A percentile compares a stretch with the other conserved stretches of the same genome.
phyloP scores from a whole-genome alignment of 2,797 vertebrate species.

The Remorina albescens region DNA sequence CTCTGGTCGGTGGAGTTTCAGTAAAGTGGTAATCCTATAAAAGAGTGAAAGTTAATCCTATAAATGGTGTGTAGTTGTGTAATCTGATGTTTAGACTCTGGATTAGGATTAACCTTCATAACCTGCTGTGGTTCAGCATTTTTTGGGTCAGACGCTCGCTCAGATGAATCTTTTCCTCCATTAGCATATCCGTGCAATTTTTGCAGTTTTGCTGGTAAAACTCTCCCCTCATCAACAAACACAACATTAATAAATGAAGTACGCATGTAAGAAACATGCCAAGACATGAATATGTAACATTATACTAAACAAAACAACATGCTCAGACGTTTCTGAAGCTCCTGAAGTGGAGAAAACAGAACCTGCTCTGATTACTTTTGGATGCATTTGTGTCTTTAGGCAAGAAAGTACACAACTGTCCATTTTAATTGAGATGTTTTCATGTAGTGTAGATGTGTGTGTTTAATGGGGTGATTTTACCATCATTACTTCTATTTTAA shows the following conservation, averaged over 20 bases:
- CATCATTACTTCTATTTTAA: not conserved
- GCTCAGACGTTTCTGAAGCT: too few relatives aligned
- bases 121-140: slow-evolving; percentile 19
- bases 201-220: slow-evolving; percentile 19
- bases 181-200: not conserved
- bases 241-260: slow-evolving; percentile 21
- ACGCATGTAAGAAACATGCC: slow-evolving; percentile 2
- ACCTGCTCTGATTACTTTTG: too few relatives aligned
- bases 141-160: slow-evolving; percentile 27
- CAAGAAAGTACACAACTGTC: not conserved
- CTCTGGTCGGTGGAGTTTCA: not conserved
- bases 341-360: not conserved
- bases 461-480: not conserved
- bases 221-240: slow-evolving; percentile 4
- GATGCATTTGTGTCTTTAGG: not conserved
- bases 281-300: slow-evolving; percentile 7
- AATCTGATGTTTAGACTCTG: slow-evolving; percentile 57
- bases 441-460: not conserved
- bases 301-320: not conserved
- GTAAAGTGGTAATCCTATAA: slow-evolving; percentile 32
- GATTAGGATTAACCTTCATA: slow-evolving; percentile 64
- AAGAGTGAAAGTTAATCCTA: slow-evolving; percentile 34
- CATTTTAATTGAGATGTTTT: not conserved
- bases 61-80: slow-evolving; percentile 34
- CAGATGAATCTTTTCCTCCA: not conserved